These are phyloP conservation scores for Grammomys surdaster DNA, from an alignment of 2,113 vertebrate genomes.

Conservation along the genomic window DNA sequence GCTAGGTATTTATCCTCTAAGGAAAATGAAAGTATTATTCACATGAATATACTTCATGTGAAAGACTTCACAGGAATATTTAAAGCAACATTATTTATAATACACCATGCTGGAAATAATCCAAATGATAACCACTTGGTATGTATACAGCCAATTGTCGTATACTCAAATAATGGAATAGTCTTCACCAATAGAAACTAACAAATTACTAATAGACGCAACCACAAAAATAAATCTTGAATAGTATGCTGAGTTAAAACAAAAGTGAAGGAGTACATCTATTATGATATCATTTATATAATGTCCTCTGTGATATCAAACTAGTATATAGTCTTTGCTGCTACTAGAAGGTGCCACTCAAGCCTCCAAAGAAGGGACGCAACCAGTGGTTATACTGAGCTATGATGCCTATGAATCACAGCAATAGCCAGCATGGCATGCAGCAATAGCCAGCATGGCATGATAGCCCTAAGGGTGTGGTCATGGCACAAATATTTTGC, in stretches of 20 bases:
- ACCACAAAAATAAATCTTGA: not conserved
- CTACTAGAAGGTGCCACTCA: not conserved
- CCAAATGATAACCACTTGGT: not conserved
- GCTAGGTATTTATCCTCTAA: not conserved
- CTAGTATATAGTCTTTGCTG: not conserved
- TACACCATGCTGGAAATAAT: not conserved
- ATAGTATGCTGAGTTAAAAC: not conserved
- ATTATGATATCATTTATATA: not conserved
- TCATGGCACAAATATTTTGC: not conserved
- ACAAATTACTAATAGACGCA: not conserved
- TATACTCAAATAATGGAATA: not conserved
- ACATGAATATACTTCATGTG: not conserved
- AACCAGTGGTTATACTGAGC: not conserved
- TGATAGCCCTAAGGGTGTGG: not conserved
- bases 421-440: too few relatives aligned
- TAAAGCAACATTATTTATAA: conserved; percentile 2
- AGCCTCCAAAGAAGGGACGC: not conserved
- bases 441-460: not conserved
- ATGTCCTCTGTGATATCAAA: not conserved
- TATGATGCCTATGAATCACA: not conserved
- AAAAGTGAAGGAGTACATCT: not conserved
- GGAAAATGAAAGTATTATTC: conserved; percentile 16
- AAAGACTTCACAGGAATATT: conserved; percentile 22
- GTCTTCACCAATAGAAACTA: not conserved
- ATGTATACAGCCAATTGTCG: not conserved